Evolutionary conservation across 2,113 vertebrate species (phyloP), one percentile per base, ranked within the genome.

Genomic region (Polypterus senegalus): DNA sequence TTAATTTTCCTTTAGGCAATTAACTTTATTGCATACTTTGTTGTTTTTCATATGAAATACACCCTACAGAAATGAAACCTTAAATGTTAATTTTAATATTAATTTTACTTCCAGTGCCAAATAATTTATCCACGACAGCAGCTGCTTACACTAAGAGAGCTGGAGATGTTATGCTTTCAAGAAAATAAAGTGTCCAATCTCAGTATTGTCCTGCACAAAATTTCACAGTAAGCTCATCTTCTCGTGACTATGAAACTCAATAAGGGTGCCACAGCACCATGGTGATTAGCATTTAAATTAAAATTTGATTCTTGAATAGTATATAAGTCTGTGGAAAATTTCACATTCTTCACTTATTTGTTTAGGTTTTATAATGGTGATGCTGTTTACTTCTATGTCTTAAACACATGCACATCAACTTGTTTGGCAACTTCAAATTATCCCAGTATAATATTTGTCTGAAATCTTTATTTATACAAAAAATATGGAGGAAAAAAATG

Each of bases 111-210:
- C 4, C 73, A 97, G 96, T 89, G 94, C 67, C 92, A 97, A 76
- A 92, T 98, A 73, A 89, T 97, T 70, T 92, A 88, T 76, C 94
- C 94, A 11, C 85, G 89, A 60, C 91, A 97, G 74, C 96, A 97
- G 72, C 88, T 99, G 49, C 81, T 99, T 56, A 92, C 89, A 10
- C 86, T 97, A 49, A 84, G 83, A 53, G 94, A 99, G 65, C 82
- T 99, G 1, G 83, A 92, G 76, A 93, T 92, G 65, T 91, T 98
- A 48, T 86, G 83, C 72, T 97, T 91, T 6, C 66, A 88, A 5
- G 84, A 90, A 76, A 98, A 89, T 11, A 88, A 93, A 4, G 87
- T 97, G 62, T 93, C 94, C 0, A 78, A 85, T 63, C 71, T 91
- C 73, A 98, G 96, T 62, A 86, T 98, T 46, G 69, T 76, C 0